Evolutionary conservation across 2,797 vertebrate species (phyloP), one percentile per base, ranked within the genome.

Genomic region (Somateria mollissima): DNA sequence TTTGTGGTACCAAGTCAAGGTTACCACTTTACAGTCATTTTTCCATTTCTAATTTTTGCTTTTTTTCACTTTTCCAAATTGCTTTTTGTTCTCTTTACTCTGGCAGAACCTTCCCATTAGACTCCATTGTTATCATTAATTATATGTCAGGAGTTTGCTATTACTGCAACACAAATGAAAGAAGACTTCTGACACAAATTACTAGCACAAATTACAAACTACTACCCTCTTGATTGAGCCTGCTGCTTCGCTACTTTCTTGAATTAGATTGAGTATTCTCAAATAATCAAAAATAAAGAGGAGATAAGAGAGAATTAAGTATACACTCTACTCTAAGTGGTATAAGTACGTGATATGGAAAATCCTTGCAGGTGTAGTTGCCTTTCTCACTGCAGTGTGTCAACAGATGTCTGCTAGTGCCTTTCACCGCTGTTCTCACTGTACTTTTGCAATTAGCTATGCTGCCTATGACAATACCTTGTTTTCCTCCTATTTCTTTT

Each of bases 1-100:
- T 97, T 98, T 97, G 98, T 98, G 97, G 93, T 97, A 87, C 97
- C 97, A 85, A 97, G 89, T 56, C 95, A 96, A 96, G 84, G 92
- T 98, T 67, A 90, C 88, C 91, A 87, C 93, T 95, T 91, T 85
- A 72, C 71, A 61, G 28, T 57, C 80, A 72, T 88, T 95, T 90
- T 88, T 56, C 57, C 51, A 24, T 81, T 75, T 90, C 64, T 76
- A 56, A 67, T 92, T 92, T 90, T 89, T 58, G 17, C 8, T 76
- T n/a, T 17, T 89, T 85, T 85, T 84, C 60, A 22, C 27, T 86
- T 90, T 75, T 92, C 41, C 16, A 37, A 4, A 88, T 66, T 24
- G 3, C 37, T 61, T 45, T 30, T 84, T 75, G 84, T 92, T 92
- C 34, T 79, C 12, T 75, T 84, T 65, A 58, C 14, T 20, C 53